Base-by-base conservation (phyloP, 2,888 invertebrate species). In the Cryptocephalus primarius region DNA sequence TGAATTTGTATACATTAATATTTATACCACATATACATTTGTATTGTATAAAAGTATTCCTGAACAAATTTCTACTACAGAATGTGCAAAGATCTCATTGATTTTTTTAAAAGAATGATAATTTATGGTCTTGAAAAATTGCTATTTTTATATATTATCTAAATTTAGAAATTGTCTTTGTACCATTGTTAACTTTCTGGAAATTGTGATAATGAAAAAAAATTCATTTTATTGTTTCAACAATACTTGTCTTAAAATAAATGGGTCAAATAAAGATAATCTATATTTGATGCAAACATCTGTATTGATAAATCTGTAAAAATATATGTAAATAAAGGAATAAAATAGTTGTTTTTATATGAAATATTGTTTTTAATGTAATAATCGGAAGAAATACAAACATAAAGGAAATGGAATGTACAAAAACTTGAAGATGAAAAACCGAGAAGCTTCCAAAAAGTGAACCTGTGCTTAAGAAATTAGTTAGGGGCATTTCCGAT, bases 261-360 rank as follows among this genome's bases (percentile, higher is more conserved):
- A 59, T 49, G 50, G 51, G 51, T 59, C 55, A 61, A 56, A 59
- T 56, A 55, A 55, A 61, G 58, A 59, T 60, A 60, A 60, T 63
- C 62, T 67, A 65, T 68, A 68, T 66, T 67, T 67, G 64, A 64
- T 63, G 66, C 64, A 66, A 60, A 60, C 59, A 58, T 60, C 60
- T 65, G 65, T 66, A 60, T 64, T 64, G 58, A 61, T 52, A 54
- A 57, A 55, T 60, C 58, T 63, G 63, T 64, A 64, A 60, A 64
- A 60, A 48, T 59, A 58, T 61, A 63, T 63, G 61, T 64, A 64
- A 55, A 64, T 63, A 63, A 53, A 56, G 56, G 59, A 62, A 60
- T 58, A 59, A 58, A 59, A 53, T 60, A 59, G 55, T 62, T 61
- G 60, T 62, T 62, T 62, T 63, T 60, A 59, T 60, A 60, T 52